A percentile compares a stretch with the other conserved stretches of the same genome.
Conservation (phyloP, 2,797 vertebrate species). For the Siniperca scherzeri region DNA sequence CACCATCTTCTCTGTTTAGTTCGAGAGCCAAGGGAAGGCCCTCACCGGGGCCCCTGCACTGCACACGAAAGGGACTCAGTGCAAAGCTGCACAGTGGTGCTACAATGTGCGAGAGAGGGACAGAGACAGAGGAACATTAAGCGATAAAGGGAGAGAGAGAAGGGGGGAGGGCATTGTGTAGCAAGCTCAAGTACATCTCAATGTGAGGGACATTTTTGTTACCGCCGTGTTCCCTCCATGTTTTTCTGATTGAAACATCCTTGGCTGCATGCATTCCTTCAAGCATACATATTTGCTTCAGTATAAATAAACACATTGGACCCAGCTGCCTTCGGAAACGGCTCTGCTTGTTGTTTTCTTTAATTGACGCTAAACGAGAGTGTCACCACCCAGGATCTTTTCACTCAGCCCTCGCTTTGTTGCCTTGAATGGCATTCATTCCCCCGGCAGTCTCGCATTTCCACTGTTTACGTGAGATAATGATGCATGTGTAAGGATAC, state of each 20-base stretch:
- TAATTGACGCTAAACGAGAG: conserved; percentile 74
- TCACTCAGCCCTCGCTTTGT: conserved; percentile 69
- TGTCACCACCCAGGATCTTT: conserved; percentile 75
- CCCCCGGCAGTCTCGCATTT: conserved; percentile 68
- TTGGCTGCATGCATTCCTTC: conserved; percentile 50
- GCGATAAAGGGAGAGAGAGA: conserved; percentile 66
- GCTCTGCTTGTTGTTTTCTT: conserved; percentile 68
- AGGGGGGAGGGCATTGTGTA: conserved; percentile 50
- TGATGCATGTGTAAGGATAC: conserved; percentile 82
- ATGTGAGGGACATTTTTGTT: conserved; percentile 70
- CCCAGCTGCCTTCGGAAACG: conserved; percentile 54
- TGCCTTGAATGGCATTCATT: conserved; percentile 62
- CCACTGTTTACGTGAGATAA: conserved; percentile 82
- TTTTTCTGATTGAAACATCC: conserved; percentile 68
- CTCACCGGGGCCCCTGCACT: conserved; percentile 65
- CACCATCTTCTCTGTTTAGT: conserved; percentile 80
- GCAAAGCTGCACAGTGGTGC: conserved; percentile 74
- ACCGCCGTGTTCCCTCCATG: conserved; percentile 41
- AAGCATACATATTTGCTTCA: conserved; percentile 58
- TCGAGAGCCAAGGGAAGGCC: conserved; percentile 74
- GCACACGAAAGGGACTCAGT: conserved; percentile 71
- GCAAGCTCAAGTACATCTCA: conserved; percentile 77
- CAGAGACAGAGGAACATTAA: conserved; percentile 64
- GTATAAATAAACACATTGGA: conserved; percentile 63
- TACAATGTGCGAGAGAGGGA: conserved; percentile 66